phyloP scores from a whole-genome alignment of 2,113 vertebrate genomes.

The Microcebus ravelobensis region DNA sequence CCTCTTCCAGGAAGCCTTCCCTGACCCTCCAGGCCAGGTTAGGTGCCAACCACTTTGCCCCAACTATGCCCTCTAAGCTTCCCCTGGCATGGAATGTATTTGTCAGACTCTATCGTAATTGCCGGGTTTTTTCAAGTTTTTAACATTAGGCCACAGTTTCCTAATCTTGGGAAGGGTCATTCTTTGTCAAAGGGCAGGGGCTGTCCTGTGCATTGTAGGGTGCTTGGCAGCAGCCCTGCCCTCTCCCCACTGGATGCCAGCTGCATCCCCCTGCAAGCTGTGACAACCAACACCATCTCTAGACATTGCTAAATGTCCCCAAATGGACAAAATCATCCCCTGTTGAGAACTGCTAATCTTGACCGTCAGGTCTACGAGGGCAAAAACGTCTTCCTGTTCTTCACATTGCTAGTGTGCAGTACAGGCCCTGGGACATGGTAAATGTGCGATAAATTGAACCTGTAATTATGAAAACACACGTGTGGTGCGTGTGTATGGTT shows the following conservation, averaged over 20 bases:
- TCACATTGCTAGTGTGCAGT: not conserved
- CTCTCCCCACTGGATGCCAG: not conserved
- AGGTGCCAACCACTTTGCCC: not conserved
- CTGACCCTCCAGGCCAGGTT: not conserved
- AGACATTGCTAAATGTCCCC: not conserved
- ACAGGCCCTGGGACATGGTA: rapidly evolving
- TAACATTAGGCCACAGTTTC: not conserved
- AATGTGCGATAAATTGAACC: too few relatives aligned
- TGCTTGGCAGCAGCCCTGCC: not conserved
- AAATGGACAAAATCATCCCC: not conserved
- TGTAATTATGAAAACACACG: not conserved
- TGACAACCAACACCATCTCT: not conserved
- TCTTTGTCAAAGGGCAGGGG: not conserved
- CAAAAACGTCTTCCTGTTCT: not conserved
- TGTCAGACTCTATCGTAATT: not conserved
- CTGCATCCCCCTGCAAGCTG: not conserved
- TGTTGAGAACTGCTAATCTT: not conserved
- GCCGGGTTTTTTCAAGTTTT: not conserved
- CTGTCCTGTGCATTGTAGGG: not conserved
- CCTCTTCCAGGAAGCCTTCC: conserved; percentile 10
- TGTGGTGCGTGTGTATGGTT: not conserved
- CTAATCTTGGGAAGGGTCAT: not conserved
- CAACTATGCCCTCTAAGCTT: not conserved
- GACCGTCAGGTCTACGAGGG: rapidly evolving
- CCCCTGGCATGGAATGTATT: not conserved